phyloP scores from a whole-genome alignment of 2,113 vertebrate species.

The Dascyllus trimaculatus region DNA sequence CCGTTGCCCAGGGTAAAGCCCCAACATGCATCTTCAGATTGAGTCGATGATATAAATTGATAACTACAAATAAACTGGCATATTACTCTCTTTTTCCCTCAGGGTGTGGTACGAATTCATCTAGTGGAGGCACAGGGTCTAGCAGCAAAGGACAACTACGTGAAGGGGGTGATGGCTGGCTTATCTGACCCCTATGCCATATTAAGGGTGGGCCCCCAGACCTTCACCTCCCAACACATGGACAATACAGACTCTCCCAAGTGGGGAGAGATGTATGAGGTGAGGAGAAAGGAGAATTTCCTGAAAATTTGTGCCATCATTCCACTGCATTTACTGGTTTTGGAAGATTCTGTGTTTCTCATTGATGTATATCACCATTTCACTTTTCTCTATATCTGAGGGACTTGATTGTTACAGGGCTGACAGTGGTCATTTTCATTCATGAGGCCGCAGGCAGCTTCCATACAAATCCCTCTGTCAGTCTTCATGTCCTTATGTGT shows the following conservation, averaged over 20 bases:
- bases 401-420: neutral
- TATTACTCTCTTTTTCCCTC: neutral
- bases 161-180: conserved; percentile 91
- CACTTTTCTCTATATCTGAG: conserved; percentile 32
- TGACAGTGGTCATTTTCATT: conserved; percentile 40
- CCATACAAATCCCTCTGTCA: conserved; percentile 50
- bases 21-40: conserved; percentile 25
- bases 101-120: conserved; percentile 94
- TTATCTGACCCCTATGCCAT: conserved; percentile 94
- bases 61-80: neutral
- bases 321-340: neutral
- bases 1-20: conserved; percentile 91
- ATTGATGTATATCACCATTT: conserved; percentile 24
- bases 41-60: neutral
- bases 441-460: conserved; percentile 7
- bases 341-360: conserved; percentile 8
- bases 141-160: conserved; percentile 90
- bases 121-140: conserved; percentile 88
- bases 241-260: conserved; percentile 89
- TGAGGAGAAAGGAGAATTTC: conserved; percentile 59
- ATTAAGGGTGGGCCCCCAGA: conserved; percentile 92
- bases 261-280: conserved; percentile 95
- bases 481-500: conserved; percentile 69
- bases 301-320: neutral
- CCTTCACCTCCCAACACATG: conserved; percentile 89